phyloP scores from a whole-genome alignment of 2,888 invertebrate genomes.

The Galerucella nymphaeae region DNA sequence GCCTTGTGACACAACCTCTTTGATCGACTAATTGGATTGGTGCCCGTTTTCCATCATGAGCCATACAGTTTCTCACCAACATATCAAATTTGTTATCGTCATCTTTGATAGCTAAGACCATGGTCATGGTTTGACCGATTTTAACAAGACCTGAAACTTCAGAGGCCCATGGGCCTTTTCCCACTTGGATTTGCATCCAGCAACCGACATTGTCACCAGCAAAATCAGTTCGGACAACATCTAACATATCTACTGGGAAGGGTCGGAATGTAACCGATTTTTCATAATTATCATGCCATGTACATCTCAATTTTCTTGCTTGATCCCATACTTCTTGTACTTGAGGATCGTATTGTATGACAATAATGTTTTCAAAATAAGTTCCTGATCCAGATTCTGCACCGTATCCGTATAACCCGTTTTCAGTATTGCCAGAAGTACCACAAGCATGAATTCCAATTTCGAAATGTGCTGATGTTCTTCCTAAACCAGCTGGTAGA shows the following conservation, averaged over 20 bases:
- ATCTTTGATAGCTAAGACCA: conserved; percentile 95
- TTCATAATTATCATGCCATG: conserved; percentile 96
- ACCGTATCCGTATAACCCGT: conserved; percentile 88
- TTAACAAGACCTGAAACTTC: conserved; percentile 94
- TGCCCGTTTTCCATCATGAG: conserved; percentile 93
- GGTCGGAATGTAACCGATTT: conserved; percentile 94
- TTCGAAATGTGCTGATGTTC: conserved; percentile 89
- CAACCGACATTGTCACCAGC: conserved; percentile 96
- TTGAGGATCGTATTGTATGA: conserved; percentile 89
- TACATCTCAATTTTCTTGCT: conserved; percentile 89
- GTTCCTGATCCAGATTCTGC: conserved; percentile 91
- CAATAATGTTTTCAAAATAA: conserved; percentile 93
- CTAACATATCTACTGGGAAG: conserved; percentile 95
- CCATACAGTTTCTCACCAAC: conserved; percentile 93
- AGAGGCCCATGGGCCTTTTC: conserved; percentile 93
- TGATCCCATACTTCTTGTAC: conserved; percentile 97
- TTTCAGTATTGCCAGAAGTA: conserved; percentile 91
- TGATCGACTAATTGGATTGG: conserved; percentile 94
- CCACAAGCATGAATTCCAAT: conserved; percentile 93
- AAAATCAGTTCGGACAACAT: conserved; percentile 94
- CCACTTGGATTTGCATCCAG: conserved; percentile 98
- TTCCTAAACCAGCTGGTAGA: conserved; percentile 84
- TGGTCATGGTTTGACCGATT: conserved; percentile 96
- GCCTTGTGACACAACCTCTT: conserved; percentile 90
- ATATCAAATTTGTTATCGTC: conserved; percentile 96